A percentile compares a stretch with the other conserved stretches of the same genome.
Conservation (phyloP, 2,113 vertebrate genomes). For the Pterocles gutturalis region DNA sequence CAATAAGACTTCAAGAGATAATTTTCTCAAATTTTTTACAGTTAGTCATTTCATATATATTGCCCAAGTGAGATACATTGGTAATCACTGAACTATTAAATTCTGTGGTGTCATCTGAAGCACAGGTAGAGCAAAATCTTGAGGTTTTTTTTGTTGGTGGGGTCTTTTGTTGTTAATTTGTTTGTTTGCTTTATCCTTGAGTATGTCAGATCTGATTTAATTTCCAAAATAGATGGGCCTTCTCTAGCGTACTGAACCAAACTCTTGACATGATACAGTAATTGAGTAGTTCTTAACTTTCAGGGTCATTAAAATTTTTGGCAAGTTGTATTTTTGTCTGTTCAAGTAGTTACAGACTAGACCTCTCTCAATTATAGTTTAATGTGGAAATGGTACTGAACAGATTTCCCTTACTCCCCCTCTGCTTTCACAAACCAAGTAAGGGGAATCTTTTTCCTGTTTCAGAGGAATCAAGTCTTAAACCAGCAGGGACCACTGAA, state of each 20-base stretch:
- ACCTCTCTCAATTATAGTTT: not conserved
- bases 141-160: fast-evolving
- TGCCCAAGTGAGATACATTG: not conserved
- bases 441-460: not conserved
- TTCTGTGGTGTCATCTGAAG: not conserved
- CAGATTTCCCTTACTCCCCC: not conserved
- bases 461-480: not conserved
- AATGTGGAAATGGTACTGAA: not conserved
- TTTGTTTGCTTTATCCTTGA: not conserved
- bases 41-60: not conserved
- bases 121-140: not conserved
- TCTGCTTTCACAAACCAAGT: not conserved
- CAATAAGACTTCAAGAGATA: not conserved
- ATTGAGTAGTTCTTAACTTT: not conserved
- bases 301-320: not conserved
- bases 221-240: not conserved
- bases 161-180: not conserved
- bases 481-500: not conserved
- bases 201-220: not conserved
- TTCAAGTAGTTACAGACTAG: not conserved
- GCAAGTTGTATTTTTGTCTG: not conserved
- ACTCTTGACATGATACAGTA: fast-evolving
- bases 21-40: not conserved
- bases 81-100: not conserved
- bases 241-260: not conserved